Evolutionary conservation across 2,888 invertebrate species (phyloP), one percentile per base, ranked within the genome.

Genomic region (Galerucella calmariensis): DNA sequence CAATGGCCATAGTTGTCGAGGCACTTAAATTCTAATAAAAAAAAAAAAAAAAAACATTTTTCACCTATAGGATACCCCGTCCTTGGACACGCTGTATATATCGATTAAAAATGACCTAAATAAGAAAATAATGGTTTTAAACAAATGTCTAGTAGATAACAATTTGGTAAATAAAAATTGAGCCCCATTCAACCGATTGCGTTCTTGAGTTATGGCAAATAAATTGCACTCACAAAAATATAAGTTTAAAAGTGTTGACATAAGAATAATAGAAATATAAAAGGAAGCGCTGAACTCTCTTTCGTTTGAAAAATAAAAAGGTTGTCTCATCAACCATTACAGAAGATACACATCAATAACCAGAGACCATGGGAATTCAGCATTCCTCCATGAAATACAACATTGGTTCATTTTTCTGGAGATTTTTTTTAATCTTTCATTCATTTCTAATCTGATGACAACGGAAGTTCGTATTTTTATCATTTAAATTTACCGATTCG

Each of bases 271-370:
- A 58, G 44, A 68, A 16, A 67, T 27, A 10, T 53, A 14, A 58
- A 56, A 61, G 61, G 61, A 69, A 69, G 59, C 48, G 53, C 46
- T 69, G 59, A 56, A 69, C 48, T 35, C 24, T 20, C 14, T n/a
- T 46, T 27, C 48, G 48, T 61, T 61, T 12, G 48, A 61, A 56
- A 69, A 69, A 69, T 61, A 69, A 69, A 69, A 44, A 27, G 46
- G 16, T 61, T 61, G 69, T 48, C 48, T 69, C 48, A 69, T 61
- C 69, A 69, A 69, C 61, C 69, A 69, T 69, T 69, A 69, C 59
- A 66, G 46, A 46, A 59, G 69, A 69, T 69, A 69, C 69, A 69
- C 69, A 69, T 69, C 69, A 69, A 69, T 69, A 69, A 69, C 69
- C 44, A 41, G 69, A 69, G 46, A 61, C 69, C 61, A 69, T 69